Percentiles rank a stretch among this genome's conserved stretches.
Conservation (phyloP, 2,113 vertebrate genomes). For the Microtus richardsoni region DNA sequence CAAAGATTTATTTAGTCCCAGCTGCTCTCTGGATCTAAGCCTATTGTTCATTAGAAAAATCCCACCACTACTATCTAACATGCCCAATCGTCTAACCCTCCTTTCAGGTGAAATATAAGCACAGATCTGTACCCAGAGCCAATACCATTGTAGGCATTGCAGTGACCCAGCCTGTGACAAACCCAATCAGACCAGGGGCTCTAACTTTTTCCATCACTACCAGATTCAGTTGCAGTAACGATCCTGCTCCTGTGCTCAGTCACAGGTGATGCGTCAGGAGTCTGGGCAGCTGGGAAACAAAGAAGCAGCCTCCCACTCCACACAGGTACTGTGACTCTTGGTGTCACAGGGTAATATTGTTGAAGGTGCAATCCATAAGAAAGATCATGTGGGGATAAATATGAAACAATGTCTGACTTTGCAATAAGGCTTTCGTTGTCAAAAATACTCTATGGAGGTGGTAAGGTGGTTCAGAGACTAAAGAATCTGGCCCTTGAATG, state of each 20-base stretch:
- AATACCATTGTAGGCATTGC: background rate
- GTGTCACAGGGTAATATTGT: background rate
- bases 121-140: background rate
- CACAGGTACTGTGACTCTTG: too few species aligned
- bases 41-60: background rate
- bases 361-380: background rate
- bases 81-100: background rate
- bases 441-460: background rate
- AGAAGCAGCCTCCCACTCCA: too few species aligned
- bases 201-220: background rate
- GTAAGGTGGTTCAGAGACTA: background rate
- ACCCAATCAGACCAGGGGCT: background rate
- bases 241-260: background rate
- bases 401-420: background rate
- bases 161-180: accelerated
- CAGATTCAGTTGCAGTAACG: background rate
- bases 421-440: background rate
- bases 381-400: background rate
- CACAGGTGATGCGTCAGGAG: too few species aligned
- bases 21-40: background rate
- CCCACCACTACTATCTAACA: background rate
- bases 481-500: background rate
- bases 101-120: background rate
- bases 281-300: too few species aligned
- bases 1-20: background rate